Evolutionary conservation across 2,888 invertebrate species (phyloP).

Genomic region (Napeogenes inachia): DNA sequence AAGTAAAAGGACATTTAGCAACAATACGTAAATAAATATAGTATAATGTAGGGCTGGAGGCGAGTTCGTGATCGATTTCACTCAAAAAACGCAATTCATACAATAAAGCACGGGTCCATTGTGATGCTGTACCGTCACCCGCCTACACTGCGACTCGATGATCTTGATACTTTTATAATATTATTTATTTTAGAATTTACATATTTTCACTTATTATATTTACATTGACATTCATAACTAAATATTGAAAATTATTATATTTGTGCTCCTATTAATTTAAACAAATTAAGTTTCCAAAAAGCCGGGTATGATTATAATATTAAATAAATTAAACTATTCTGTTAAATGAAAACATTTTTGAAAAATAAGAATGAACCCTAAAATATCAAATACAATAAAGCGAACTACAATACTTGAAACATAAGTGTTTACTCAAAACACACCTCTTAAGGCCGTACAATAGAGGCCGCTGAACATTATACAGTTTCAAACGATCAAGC

Average conservation of each 20-base stretch:
- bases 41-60: conserved; percentile 48
- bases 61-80: conserved; percentile 68
- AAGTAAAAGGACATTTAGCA: conserved; percentile 32
- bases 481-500: conserved; percentile 46
- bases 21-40: conserved; percentile 63
- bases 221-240: too few species aligned
- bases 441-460: conserved; percentile 55
- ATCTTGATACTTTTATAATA: conserved; percentile 48
- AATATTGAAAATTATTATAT: not conserved
- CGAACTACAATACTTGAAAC: conserved; percentile 42
- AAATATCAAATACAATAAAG: conserved; percentile 47
- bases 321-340: too few species aligned
- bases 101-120: conserved; percentile 64
- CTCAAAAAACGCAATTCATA: conserved; percentile 71
- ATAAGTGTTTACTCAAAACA: conserved; percentile 71
- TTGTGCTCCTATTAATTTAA: not conserved
- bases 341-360: too few species aligned
- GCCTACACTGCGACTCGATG: conserved; percentile 35
- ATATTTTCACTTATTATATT: too few species aligned
- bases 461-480: conserved; percentile 51
- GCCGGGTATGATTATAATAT: not conserved
- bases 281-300: not conserved
- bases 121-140: conserved; percentile 61
- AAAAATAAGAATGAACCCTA: too few species aligned
- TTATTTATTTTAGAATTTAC: too few species aligned